Percentiles rank a stretch among this genome's conserved stretches.
Evolutionary conservation across 2,113 vertebrate genomes (phyloP).

Genomic region (Puffinus mauretanicus): DNA sequence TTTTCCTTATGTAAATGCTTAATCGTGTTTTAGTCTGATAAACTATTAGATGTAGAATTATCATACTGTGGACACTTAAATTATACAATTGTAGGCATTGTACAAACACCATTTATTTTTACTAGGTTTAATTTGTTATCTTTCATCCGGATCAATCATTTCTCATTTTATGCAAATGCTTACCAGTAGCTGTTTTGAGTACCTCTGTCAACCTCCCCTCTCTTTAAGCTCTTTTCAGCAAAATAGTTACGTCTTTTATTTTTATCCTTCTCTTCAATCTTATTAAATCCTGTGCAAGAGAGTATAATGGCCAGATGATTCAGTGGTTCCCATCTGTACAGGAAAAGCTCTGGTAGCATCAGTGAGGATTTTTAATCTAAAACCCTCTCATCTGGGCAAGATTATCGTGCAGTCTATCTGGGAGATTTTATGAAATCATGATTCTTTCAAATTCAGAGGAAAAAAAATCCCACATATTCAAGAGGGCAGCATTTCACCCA

Average conservation of each 20-base stretch:
- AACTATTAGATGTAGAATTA: not conserved
- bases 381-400: slow-evolving; percentile 17
- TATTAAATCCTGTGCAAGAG: not conserved
- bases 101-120: not conserved
- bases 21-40: not conserved
- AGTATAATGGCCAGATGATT: not conserved
- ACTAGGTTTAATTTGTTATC: not conserved
- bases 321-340: not conserved
- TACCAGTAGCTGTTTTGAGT: not conserved
- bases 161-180: not conserved
- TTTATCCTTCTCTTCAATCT: slow-evolving; percentile 4
- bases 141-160: not conserved
- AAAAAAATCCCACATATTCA: not conserved
- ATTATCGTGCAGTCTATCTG: not conserved
- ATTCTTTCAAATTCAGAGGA: not conserved
- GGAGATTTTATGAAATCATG: not conserved
- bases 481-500: not conserved
- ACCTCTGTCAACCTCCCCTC: not conserved
- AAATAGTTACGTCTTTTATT: not conserved
- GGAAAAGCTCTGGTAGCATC: not conserved
- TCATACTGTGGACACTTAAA: not conserved
- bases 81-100: not conserved
- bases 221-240: not conserved
- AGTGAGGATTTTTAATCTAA: not conserved
- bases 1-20: not conserved